A percentile compares a stretch with the other conserved stretches of the same genome.
Conservation (phyloP, 2,113 vertebrate species). For the Antidorcas marsupialis region DNA sequence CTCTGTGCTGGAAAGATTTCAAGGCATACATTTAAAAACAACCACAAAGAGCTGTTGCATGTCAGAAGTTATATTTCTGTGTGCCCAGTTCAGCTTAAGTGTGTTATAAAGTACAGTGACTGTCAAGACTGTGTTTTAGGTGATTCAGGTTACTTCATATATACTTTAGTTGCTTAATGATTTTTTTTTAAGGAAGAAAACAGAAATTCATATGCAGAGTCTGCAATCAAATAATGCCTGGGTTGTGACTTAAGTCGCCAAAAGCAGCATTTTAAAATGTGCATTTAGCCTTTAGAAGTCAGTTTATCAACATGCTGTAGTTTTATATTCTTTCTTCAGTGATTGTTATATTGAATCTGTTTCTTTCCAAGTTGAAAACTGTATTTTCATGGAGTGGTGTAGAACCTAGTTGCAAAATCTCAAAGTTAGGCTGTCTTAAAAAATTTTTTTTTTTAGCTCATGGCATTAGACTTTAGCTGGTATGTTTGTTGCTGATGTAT, state of each 20-base stretch:
- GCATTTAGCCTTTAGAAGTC: not conserved
- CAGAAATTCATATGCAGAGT: conserved; percentile 25
- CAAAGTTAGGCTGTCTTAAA: not conserved
- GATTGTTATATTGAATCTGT: conserved; percentile 45
- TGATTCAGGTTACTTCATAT: not conserved
- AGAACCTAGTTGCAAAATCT: conserved; percentile 32
- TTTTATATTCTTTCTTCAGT: conserved; percentile 27
- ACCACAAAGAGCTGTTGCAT: not conserved
- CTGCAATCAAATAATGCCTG: not conserved
- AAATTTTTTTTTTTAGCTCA: not conserved
- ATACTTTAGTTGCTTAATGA: not conserved
- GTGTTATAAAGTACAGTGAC: not conserved
- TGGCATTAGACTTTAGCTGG: not conserved
- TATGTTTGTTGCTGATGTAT: conserved; percentile 21
- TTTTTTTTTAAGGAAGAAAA: not conserved
- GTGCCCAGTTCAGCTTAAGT: not conserved
- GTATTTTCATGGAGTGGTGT: conserved; percentile 2
- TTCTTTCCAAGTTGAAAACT: conserved; percentile 29
- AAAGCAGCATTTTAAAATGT: conserved; percentile 23
- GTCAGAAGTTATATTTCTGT: not conserved
- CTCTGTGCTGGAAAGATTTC: conserved; percentile 17
- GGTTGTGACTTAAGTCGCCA: not conserved
- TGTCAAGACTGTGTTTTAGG: not conserved
- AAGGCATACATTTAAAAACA: conserved; percentile 8
- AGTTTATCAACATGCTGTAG: conserved; percentile 2